Evolutionary conservation across 2,113 vertebrate species (phyloP), one percentile per base, ranked within the genome.

Genomic region (Labrus mixtus): DNA sequence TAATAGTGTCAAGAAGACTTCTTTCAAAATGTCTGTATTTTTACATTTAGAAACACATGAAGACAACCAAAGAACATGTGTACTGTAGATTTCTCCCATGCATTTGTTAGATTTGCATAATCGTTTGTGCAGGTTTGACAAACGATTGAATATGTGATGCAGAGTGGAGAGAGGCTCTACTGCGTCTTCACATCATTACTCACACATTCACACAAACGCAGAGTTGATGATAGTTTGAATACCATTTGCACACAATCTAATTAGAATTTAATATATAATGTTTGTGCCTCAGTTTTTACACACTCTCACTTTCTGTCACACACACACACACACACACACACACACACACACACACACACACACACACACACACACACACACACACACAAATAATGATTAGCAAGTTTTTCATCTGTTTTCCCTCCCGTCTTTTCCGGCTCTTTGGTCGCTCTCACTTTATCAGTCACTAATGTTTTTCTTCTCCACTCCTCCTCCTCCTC

Each of bases 41-140:
- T 36, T 15, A 3, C 15, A 6, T 3, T 33, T 33, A 33, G 29
- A 33, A 1, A 25, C 37, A 56, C 7, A 9, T 13, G 53, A 8
- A 59, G 8, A 29, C 8, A 72, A 37, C 29, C 19, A 56, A 48
- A 48, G 15, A 17, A 51, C 59, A 76, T 68, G 70, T 77, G 70
- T n/a, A 23, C 60, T 58, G 53, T 59, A 63, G 22, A 78, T 45
- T 8, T 20, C 53, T 73, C 67, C 17, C 36, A 50, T 53, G 43
- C 36, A 50, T 2, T 17, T 66, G 58, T 53, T 62, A 10, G 50
- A 81, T 86, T 83, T 71, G 23, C 79, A 84, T 88, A 82, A 81
- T 79, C 68, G 48, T 53, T 39, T 58, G 43, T 78, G 50, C 77
- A 67, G 65, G 81, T 71, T 48, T 65, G 13, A 79, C 65, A 60